phyloP scores from a whole-genome alignment of 2,888 invertebrate species.

The Argyresthia goedartella region DNA sequence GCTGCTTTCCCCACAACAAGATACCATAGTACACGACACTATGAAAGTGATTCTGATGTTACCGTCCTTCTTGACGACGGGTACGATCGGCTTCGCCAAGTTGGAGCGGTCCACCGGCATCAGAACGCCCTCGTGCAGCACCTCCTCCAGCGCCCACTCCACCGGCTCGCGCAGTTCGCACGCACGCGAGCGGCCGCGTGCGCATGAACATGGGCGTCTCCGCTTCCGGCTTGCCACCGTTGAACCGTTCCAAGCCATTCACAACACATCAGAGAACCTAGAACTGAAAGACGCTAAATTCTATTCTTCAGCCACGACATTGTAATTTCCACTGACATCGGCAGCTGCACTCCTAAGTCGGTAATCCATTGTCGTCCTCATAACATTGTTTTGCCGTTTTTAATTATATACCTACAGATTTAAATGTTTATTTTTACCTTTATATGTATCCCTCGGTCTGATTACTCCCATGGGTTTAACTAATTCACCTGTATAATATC shows the following conservation, averaged over 20 bases:
- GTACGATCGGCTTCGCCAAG: constrained; percentile 20
- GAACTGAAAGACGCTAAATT: constrained; percentile 6
- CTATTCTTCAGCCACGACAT: not conserved
- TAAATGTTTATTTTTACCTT: too few species aligned
- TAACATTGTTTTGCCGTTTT: constrained; percentile 15
- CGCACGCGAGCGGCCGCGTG: constrained; percentile 7
- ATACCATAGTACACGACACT: too few species aligned
- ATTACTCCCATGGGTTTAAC: too few species aligned
- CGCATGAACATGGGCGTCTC: constrained; percentile 6
- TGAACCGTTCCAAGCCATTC: constrained; percentile 19
- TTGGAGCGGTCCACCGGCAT: constrained; percentile 17
- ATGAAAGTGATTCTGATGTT: constrained; percentile 17
- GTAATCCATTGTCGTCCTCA: constrained; percentile 13
- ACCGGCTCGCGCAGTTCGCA: too few species aligned
- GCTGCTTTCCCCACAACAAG: too few species aligned
- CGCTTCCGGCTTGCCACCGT: constrained; percentile 14
- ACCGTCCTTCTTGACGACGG: constrained; percentile 18
- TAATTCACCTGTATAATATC: too few species aligned
- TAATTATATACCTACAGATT: too few species aligned
- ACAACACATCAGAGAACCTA: constrained; percentile 19
- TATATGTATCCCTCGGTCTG: too few species aligned
- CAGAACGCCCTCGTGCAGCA: constrained; percentile 14
- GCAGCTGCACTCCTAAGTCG: constrained; percentile 8
- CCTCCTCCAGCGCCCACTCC: constrained; percentile 13
- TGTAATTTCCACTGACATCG: constrained; percentile 1